Evolutionary conservation across 2,888 invertebrate species (phyloP).

Genomic region (Brachyopa scutellaris): DNA sequence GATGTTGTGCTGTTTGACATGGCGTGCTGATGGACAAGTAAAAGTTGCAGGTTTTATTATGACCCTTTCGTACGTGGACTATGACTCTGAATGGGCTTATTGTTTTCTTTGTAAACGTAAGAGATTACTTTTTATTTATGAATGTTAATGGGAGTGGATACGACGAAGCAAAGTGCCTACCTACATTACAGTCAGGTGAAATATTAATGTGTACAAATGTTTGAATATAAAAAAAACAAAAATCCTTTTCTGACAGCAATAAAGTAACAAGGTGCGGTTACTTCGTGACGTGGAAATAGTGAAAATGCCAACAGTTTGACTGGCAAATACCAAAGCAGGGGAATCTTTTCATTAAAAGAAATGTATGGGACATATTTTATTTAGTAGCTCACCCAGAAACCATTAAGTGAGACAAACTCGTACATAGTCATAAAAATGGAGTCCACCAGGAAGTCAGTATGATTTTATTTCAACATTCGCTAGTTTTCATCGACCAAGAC

Average conservation of each 20-base stretch:
- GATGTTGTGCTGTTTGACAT: constrained; percentile 3
- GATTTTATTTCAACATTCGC: too few relatives aligned
- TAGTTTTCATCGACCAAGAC: too few relatives aligned
- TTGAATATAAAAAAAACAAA: background rate
- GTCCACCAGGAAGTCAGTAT: too few relatives aligned
- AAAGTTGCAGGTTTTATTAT: background rate
- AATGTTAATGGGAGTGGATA: constrained; percentile 25
- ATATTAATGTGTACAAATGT: background rate
- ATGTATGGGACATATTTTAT: too few relatives aligned
- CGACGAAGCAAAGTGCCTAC: background rate
- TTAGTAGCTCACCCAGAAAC: too few relatives aligned
- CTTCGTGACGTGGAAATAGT: too few relatives aligned
- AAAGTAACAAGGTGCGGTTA: constrained; percentile 5
- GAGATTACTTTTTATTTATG: constrained; percentile 26
- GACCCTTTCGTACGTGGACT: constrained; percentile 8
- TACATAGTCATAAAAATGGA: too few relatives aligned
- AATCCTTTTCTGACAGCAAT: background rate
- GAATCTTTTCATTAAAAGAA: too few relatives aligned
- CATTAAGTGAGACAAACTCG: too few relatives aligned
- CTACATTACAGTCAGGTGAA: constrained; percentile 1
- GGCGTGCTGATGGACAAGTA: constrained; percentile 20
- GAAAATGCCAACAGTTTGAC: too few relatives aligned
- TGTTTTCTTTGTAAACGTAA: constrained; percentile 23
- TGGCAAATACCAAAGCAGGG: too few relatives aligned
- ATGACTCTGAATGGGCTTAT: constrained; percentile 19